A percentile compares a stretch with the other conserved stretches of the same genome.
Evolutionary conservation across 2,888 invertebrate genomes (phyloP).

Genomic region (Metopia argyrocephala): DNA sequence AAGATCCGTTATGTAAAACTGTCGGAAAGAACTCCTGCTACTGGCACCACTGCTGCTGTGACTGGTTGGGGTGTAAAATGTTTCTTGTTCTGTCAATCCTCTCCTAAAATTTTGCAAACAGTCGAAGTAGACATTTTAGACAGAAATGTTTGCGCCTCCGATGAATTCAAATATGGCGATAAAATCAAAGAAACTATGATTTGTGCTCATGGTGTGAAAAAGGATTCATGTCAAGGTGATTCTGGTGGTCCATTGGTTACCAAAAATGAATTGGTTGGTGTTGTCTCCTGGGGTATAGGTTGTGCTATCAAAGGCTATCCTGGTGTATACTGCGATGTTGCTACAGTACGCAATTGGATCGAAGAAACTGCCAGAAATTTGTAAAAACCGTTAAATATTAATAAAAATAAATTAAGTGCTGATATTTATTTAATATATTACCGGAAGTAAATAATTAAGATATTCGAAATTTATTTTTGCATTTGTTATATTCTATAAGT

Average conservation of each 20-base stretch:
- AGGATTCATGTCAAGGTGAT: constrained; percentile 77
- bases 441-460: no score
- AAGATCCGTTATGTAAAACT: constrained; percentile 68
- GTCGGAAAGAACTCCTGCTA: constrained; percentile 67
- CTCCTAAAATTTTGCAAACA: constrained; percentile 66
- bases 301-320: constrained; percentile 70
- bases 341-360: constrained; percentile 69
- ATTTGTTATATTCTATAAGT: no score
- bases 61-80: constrained; percentile 77
- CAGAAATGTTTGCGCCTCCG: constrained; percentile 48
- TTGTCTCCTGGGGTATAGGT: constrained; percentile 77
- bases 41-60: constrained; percentile 71
- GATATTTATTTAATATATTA: no score
- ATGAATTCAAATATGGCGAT: constrained; percentile 57
- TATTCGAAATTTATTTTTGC: no score
- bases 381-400: not conserved
- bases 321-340: constrained; percentile 64
- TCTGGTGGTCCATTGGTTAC: constrained; percentile 77
- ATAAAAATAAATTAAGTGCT: not conserved
- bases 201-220: constrained; percentile 70
- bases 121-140: constrained; percentile 68
- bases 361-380: constrained; percentile 4
- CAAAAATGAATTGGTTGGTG: constrained; percentile 69
- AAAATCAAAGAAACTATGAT: constrained; percentile 69
- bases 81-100: no score